phyloP scores from a whole-genome alignment of 92 coral and sea anemone genomes.

The Diadumene lineata region DNA sequence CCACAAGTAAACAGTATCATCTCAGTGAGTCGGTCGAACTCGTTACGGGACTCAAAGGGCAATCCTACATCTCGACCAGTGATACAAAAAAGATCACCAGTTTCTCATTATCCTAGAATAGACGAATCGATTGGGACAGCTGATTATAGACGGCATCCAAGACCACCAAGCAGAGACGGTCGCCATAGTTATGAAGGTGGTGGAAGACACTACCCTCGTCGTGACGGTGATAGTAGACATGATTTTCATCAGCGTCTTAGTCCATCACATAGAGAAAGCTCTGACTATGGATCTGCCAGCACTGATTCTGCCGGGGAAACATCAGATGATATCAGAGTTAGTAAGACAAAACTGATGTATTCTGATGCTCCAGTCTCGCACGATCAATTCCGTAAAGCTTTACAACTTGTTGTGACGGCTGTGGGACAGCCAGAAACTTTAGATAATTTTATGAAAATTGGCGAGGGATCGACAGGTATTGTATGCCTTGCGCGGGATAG shows the following conservation, averaged over 20 bases:
- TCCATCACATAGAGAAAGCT: constrained; percentile 70
- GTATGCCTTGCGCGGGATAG: constrained; percentile 96
- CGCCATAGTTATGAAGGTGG: constrained; percentile 20
- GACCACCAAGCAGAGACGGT: constrained; percentile 21
- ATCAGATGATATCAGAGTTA: constrained; percentile 62
- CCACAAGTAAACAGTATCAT: constrained; percentile 51
- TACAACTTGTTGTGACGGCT: constrained; percentile 85
- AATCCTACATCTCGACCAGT: constrained; percentile 56
- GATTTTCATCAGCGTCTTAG: constrained; percentile 26
- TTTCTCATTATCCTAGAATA: constrained; percentile 18
- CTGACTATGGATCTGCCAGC: constrained; percentile 90
- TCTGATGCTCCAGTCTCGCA: constrained; percentile 93
- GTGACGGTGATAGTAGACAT: constrained; percentile 25
- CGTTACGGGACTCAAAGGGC: constrained; percentile 92
- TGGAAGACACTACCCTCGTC: constrained; percentile 24
- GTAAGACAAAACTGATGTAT: constrained; percentile 92
- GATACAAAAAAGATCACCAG: constrained; percentile 7
- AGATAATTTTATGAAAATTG: constrained; percentile 96
- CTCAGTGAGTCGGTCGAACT: constrained; percentile 93
- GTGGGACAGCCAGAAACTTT: constrained; percentile 76
- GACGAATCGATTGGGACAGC: constrained; percentile 32
- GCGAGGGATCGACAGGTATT: constrained; percentile 98
- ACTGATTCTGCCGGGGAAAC: constrained; percentile 78
- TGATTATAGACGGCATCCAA: constrained; percentile 28
- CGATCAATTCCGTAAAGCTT: constrained; percentile 89